Evolutionary conservation across 2,113 vertebrate genomes (phyloP).

Genomic region (Corythaeola cristata): DNA sequence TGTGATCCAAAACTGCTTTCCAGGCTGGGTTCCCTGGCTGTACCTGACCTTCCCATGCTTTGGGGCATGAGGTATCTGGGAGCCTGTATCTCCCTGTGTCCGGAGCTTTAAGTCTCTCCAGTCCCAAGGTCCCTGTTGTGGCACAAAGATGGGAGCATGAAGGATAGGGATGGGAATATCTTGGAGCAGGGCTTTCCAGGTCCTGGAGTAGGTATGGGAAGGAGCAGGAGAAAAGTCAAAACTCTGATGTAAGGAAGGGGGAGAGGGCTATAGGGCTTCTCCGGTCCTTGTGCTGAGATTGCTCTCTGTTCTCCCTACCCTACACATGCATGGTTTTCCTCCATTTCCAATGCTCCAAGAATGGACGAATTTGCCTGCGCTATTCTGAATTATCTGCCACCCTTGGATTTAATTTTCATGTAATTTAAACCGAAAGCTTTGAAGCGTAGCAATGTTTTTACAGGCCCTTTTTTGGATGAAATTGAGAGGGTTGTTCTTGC

Average conservation of each 20-base stretch:
- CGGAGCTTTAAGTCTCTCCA: not conserved
- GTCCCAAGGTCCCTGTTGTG: not conserved
- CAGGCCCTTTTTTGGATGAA: not conserved
- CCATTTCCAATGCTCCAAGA: not conserved
- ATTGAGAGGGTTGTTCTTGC: not conserved
- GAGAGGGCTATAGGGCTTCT: not conserved
- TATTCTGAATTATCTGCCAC: not conserved
- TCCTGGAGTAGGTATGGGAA: not conserved
- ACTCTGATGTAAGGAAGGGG: not conserved
- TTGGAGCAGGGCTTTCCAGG: not conserved
- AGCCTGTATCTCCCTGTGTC: not conserved
- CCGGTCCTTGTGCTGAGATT: not conserved
- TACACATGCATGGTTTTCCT: not conserved
- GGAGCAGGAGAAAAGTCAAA: not conserved
- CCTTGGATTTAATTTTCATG: not conserved
- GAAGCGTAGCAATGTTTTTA: not conserved
- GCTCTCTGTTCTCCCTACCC: not conserved
- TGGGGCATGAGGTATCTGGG: not conserved
- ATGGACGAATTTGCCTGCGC: not conserved
- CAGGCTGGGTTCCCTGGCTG: not conserved
- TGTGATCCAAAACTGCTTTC: not conserved
- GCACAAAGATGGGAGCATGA: not conserved
- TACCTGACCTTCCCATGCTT: not conserved
- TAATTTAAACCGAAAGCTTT: not conserved
- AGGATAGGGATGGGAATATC: not conserved